Conservation (phyloP, 1,140 invertebrate genomes). For the Drosophila cardini region DNA sequence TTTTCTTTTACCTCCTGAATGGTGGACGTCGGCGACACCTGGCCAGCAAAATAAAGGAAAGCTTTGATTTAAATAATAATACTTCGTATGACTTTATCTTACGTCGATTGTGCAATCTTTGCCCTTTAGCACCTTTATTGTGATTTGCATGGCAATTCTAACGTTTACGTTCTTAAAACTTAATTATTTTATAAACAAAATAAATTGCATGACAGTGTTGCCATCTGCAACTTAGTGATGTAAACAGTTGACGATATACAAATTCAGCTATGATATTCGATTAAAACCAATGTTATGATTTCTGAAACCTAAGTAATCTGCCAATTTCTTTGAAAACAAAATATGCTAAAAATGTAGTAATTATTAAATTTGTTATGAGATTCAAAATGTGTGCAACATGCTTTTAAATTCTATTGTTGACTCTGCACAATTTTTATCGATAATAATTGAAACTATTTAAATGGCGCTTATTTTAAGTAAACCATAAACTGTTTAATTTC, state of each 20-base stretch:
- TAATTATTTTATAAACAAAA: slow-evolving; percentile 55
- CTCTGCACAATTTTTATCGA: no score
- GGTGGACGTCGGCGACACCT: slow-evolving; percentile 81
- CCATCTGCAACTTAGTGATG: slow-evolving; percentile 41
- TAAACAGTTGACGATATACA: slow-evolving; percentile 12
- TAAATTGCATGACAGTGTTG: slow-evolving; percentile 48
- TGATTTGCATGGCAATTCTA: slow-evolving; percentile 84
- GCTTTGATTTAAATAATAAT: neutral
- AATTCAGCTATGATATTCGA: no score
- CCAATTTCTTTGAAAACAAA: no score
- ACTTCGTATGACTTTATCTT: slow-evolving; percentile 12
- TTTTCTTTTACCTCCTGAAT: slow-evolving; percentile 85
- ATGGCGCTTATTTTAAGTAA: no score
- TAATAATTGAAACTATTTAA: no score
- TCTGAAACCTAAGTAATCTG: no score
- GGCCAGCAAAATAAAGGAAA: neutral
- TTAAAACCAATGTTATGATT: no score
- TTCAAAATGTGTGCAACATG: no score
- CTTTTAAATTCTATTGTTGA: no score
- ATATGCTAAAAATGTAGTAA: no score
- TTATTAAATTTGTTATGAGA: no score
- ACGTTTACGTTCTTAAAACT: slow-evolving; percentile 9
- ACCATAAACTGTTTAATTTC: no score
- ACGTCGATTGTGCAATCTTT: slow-evolving; percentile 85
- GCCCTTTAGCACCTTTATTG: slow-evolving; percentile 85